phyloP scores from a whole-genome alignment of 2,113 vertebrate species.

The Bucco capensis region DNA sequence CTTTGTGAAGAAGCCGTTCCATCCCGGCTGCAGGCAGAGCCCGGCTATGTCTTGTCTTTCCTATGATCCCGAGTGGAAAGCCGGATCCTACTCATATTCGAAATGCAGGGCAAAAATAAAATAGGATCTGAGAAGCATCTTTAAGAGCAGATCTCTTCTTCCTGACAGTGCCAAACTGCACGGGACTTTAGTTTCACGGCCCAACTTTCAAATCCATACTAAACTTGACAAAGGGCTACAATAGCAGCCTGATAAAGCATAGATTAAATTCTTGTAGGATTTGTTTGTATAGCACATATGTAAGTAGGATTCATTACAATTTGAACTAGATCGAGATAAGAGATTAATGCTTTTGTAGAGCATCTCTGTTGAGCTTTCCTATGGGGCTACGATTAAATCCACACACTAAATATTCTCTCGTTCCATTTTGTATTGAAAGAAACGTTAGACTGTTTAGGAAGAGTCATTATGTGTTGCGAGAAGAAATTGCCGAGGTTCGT shows the following conservation, averaged over 20 bases:
- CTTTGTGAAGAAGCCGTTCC: not conserved
- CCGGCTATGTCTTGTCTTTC: not conserved
- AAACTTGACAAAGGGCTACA: not conserved
- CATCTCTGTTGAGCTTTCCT: conserved; percentile 44
- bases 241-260: not conserved
- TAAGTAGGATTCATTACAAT: conserved; percentile 35
- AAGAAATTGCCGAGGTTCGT: not conserved
- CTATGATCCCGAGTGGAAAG: not conserved
- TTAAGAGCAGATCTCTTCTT: not conserved
- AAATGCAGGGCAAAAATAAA: too few species aligned
- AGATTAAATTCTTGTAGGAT: not conserved
- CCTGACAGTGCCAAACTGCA: not conserved
- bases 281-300: conserved; percentile 35
- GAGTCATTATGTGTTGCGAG: not conserved
- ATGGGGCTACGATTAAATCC: not conserved
- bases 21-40: not conserved
- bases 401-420: not conserved
- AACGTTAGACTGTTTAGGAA: not conserved
- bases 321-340: conserved; percentile 50
- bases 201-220: conserved; percentile 10
- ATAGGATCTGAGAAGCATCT: not conserved
- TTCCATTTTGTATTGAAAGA: not conserved
- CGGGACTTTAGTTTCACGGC: not conserved
- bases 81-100: not conserved
- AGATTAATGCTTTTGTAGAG: conserved; percentile 19